Conservation (phyloP, 1,140 invertebrate genomes). For the Bombus waltoni region DNA sequence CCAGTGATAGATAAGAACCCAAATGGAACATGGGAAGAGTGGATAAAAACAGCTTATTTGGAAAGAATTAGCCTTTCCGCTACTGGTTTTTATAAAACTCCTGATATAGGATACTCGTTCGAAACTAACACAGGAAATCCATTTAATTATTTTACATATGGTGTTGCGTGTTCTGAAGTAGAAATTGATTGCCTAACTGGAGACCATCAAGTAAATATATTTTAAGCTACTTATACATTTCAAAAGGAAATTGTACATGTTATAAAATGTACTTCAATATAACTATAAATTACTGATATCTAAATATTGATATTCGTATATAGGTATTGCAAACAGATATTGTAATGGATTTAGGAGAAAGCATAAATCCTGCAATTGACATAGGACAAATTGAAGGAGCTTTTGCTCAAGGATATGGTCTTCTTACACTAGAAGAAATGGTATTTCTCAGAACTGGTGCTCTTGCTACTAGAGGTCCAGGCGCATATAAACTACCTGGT, state of each 20-base stretch:
- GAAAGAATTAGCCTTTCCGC: conserved; percentile 92
- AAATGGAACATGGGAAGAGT: conserved; percentile 92
- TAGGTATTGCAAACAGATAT: conserved; percentile 94
- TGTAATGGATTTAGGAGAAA: conserved; percentile 97
- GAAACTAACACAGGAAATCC: conserved; percentile 87
- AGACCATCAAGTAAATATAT: conserved; percentile 87
- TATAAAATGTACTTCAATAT: background rate
- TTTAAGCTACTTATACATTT: background rate
- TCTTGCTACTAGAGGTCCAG: conserved; percentile 93
- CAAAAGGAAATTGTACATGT: too few relatives aligned
- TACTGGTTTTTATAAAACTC: conserved; percentile 93
- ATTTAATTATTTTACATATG: conserved; percentile 93
- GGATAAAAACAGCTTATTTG: conserved; percentile 92
- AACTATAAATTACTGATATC: conserved; percentile 1
- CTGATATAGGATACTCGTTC: conserved; percentile 90
- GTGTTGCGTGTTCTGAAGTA: conserved; percentile 90
- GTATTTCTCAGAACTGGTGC: conserved; percentile 92
- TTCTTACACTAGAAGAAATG: conserved; percentile 95
- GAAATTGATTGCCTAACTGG: conserved; percentile 95
- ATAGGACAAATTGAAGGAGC: conserved; percentile 98
- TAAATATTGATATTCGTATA: conserved; percentile 15
- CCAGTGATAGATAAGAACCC: conserved; percentile 91
- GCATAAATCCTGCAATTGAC: conserved; percentile 97
- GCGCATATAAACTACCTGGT: conserved; percentile 96
- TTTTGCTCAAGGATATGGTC: conserved; percentile 96